phyloP scores from a whole-genome alignment of 2,113 vertebrate species.

The Eulacestoma nigropectus region DNA sequence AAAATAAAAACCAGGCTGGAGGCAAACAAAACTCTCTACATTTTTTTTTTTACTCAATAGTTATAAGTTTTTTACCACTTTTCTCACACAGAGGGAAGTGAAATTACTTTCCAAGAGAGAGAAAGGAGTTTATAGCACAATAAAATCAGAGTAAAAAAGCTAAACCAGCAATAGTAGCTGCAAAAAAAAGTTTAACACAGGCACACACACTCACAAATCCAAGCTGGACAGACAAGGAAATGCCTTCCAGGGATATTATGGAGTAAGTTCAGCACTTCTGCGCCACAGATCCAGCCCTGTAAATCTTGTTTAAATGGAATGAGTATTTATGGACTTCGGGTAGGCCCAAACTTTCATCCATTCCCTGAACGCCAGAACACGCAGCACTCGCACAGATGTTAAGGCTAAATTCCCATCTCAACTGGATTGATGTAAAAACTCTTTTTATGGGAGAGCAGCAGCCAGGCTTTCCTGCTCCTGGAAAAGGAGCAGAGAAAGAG shows the following conservation, averaged over 20 bases:
- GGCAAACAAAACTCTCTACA: neutral
- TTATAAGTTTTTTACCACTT: neutral
- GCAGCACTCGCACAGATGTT: neutral
- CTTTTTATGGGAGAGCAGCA: neutral
- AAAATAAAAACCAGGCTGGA: neutral
- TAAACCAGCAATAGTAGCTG: neutral
- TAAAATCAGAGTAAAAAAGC: neutral
- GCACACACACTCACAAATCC: neutral
- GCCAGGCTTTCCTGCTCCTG: neutral
- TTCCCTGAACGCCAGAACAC: neutral
- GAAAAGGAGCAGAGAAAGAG: neutral
- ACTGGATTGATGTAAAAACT: neutral
- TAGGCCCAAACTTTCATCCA: neutral
- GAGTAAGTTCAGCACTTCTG: neutral
- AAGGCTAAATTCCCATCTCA: neutral
- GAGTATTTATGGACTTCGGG: neutral
- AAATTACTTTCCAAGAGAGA: conserved; percentile 15
- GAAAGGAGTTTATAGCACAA: neutral
- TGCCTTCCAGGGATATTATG: neutral
- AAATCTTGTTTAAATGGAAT: neutral
- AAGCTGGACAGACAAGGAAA: neutral
- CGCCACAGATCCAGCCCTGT: neutral
- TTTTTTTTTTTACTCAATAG: neutral
- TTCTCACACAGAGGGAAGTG: neutral
- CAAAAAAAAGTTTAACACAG: neutral